Evolutionary conservation across 2,113 vertebrate species (phyloP), one percentile per base, ranked within the genome.

Genomic region (Monopterus albus): DNA sequence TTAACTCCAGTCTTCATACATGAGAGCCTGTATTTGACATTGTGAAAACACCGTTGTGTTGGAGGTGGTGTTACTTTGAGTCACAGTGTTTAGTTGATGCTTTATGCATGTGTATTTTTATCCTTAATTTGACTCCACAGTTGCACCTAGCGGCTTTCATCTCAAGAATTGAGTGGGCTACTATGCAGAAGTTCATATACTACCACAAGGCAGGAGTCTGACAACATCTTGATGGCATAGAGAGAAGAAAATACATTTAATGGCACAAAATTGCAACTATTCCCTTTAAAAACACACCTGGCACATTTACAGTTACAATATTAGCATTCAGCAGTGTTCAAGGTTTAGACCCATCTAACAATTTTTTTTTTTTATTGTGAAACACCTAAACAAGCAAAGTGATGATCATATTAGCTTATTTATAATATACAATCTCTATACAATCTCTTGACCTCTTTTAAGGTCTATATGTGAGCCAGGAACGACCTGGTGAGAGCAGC

Each of bases 401-500:
- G 1, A 58, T 56, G 73, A 72, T 73, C n/a, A 67, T 52, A 33
- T 66, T 49, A 83, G 50, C 65, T 71, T 70, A 80, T 85, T 67
- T 73, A 68, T 81, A 79, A 69, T 72, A 63, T 9, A 50, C 56
- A n/a, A n/a, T n/a, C n/a, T 18, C 17, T 18, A 69, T 56, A 47
- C 53, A 43, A 70, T 60, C 49, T 15, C 60, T 75, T 83, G 69
- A 78, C 75, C 70, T 72, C 36, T 63, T 81, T 52, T 17, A 36
- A 67, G 33, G 65, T 75, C 35, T 49, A 26, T 57, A 68, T 42
- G 36, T 67, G 52, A 72, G 10, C 57, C 45, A 75, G 82, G 73
- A 82, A 63, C 57, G 66, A 76, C 73, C 63, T 67, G 53, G 71
- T 43, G 33, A 70, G 45, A 83, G 66, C 83, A 91, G 88, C 86